Conservation (phyloP, 2,888 invertebrate species). For the Trypoxylon attenuatum region DNA sequence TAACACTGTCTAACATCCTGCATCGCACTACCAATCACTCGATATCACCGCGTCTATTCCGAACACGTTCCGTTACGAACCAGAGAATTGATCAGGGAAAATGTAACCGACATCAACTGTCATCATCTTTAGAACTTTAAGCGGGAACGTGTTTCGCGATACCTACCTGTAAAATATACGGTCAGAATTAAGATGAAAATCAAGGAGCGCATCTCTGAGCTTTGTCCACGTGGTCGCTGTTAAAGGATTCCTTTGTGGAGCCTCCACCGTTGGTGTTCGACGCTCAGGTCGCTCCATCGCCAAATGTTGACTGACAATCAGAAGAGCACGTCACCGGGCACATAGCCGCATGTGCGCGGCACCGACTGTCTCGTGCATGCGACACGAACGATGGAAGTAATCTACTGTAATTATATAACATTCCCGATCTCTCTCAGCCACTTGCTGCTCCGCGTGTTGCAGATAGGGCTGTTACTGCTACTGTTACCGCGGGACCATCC, state of each 20-base stretch:
- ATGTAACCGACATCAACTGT: too few species aligned
- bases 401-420: constrained; percentile 57
- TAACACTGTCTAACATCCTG: too few species aligned
- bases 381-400: constrained; percentile 53
- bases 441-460: constrained; percentile 21
- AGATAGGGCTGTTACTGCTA: too few species aligned
- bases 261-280: constrained; percentile 23
- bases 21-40: too few species aligned
- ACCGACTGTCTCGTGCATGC: constrained; percentile 44
- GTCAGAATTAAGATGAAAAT: constrained; percentile 53
- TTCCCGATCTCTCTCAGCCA: constrained; percentile 15
- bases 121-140: too few species aligned
- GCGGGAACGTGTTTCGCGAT: neutral
- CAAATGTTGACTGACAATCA: constrained; percentile 52
- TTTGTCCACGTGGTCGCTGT: constrained; percentile 46
- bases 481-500: too few species aligned
- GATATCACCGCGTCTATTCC: too few species aligned
- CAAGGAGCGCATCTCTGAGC: constrained; percentile 43
- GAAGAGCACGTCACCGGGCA: constrained; percentile 5
- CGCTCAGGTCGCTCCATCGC: constrained; percentile 38
- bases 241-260: constrained; percentile 4
- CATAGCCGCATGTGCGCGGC: constrained; percentile 20
- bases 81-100: too few species aligned
- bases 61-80: too few species aligned
- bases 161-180: constrained; percentile 62